Conservation (phyloP, 37 sponge, comb jelly and placozoan genomes). For the Bolinopsis microptera region DNA sequence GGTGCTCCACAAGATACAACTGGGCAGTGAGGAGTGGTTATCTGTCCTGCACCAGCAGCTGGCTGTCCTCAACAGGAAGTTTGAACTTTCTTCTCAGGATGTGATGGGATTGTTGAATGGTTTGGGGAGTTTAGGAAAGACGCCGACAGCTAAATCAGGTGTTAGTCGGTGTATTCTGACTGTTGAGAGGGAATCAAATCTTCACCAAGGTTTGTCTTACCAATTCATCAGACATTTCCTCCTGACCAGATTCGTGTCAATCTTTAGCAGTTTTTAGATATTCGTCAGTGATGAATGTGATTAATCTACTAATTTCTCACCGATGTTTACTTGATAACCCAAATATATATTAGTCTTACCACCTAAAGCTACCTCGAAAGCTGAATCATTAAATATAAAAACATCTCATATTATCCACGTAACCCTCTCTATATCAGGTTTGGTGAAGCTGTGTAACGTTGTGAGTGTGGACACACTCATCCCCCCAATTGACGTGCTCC, state of each 20-base stretch:
- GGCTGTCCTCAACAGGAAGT: constrained; percentile 41
- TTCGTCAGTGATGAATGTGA: too few relatives aligned
- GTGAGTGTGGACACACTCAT: constrained; percentile 55
- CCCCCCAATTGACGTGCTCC: constrained; percentile 58
- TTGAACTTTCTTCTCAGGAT: constrained; percentile 7
- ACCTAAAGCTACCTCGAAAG: too few relatives aligned
- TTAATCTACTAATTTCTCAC: too few relatives aligned
- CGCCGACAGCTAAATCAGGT: not conserved
- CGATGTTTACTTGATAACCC: too few relatives aligned
- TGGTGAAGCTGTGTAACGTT: constrained; percentile 61
- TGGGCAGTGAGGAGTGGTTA: constrained; percentile 38
- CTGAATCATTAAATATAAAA: too few relatives aligned
- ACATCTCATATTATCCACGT: too few relatives aligned
- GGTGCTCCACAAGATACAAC: constrained; percentile 49
- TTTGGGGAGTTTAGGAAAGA: not conserved
- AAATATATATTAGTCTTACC: too few relatives aligned
- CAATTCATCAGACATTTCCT: too few relatives aligned
- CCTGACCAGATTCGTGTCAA: too few relatives aligned
- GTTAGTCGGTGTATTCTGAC: constrained; percentile 22
- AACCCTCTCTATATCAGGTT: not conserved
- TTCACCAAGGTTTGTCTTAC: not conserved
- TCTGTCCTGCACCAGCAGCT: constrained; percentile 16
- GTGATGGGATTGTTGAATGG: constrained; percentile 40
- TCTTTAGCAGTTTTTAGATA: too few relatives aligned
- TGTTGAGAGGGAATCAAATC: not conserved